Conservation (phyloP, 2,888 invertebrate genomes). For the Herminia tarsipennalis region DNA sequence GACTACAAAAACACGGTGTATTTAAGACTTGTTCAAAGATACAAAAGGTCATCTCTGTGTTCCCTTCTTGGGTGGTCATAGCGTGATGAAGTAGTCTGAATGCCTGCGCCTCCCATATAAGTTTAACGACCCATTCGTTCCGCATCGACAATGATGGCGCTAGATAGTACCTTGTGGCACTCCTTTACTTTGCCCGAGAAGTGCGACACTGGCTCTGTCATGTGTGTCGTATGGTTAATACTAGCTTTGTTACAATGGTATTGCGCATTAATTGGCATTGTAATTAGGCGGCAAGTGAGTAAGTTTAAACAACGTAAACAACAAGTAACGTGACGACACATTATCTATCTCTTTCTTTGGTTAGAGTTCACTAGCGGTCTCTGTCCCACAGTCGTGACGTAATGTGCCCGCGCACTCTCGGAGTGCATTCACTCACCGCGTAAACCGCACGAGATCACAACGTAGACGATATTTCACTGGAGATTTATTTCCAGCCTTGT, state of each 20-base stretch:
- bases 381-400: slow-evolving; percentile 61
- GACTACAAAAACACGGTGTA: not conserved
- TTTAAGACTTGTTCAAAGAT: not conserved
- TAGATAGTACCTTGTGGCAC: slow-evolving; percentile 46
- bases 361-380: slow-evolving; percentile 37
- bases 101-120: slow-evolving; percentile 46
- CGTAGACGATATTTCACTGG: slow-evolving; percentile 37
- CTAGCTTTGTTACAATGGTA: slow-evolving; percentile 34
- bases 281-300: slow-evolving; percentile 52
- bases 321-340: slow-evolving; percentile 51
- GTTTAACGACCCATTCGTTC: slow-evolving; percentile 54
- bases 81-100: slow-evolving; percentile 21
- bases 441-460: slow-evolving; percentile 67
- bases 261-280: slow-evolving; percentile 59
- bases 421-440: slow-evolving; percentile 77
- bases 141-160: slow-evolving; percentile 47
- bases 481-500: slow-evolving; percentile 15
- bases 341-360: slow-evolving; percentile 49
- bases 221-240: slow-evolving; percentile 32
- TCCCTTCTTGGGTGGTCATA: slow-evolving; percentile 43
- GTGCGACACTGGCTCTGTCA: slow-evolving; percentile 28
- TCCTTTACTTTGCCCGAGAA: slow-evolving; percentile 44
- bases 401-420: slow-evolving; percentile 56
- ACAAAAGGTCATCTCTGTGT: slow-evolving; percentile 29
- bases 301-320: slow-evolving; percentile 54